Base-by-base conservation (phyloP, 2,888 invertebrate genomes). In the Dendrolimus houi region DNA sequence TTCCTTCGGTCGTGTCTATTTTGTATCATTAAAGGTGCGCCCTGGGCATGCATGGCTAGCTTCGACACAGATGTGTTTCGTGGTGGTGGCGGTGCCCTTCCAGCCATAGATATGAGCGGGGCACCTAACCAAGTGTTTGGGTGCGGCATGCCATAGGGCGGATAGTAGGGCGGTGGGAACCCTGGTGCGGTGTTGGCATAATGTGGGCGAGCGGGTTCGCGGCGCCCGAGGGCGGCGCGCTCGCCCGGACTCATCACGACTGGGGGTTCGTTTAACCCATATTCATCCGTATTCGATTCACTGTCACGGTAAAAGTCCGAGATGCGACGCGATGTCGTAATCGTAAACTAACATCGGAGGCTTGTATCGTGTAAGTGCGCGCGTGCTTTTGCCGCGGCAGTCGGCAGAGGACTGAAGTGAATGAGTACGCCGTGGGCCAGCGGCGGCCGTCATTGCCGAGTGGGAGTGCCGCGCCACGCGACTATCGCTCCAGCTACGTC, bases 11-110 rank as follows among this genome's bases (percentile, higher is more conserved):
- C 92, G 79, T 93, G 93, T 69, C 93, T 89, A 67, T 94, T 93
- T 68, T 95, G 91, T 60, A 96, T 92, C 66, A 96, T 95, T 62
- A 97, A 90, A n/a, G 97, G 96, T 54, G 95, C 95, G 54, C 96
- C 96, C 78, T 96, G 96, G 7, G 96, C 95, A 81, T 96, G 96
- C 73, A 95, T 94, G 12, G 96, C 96, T 63, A 96, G 83, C 69
- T 95, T 93, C 9, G 96, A 93, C 63, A 96, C 92, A 54, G 93
- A 93, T 64, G 92, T 89, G 66, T 82, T 83, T 62, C 91, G 79
- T 58, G 80, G 61, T 58, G 76, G 76, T 65, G 75, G 81, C 65
- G 87, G 92, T 63, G 92, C 89, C 55, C 92, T 92, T 74, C 93
- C 93, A 63, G 95, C 94, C 89, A 95, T 95, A 56, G 95, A 95